Evolutionary conservation across 2,797 vertebrate species (phyloP).

Genomic region (Paratrypauchen microcephalus): DNA sequence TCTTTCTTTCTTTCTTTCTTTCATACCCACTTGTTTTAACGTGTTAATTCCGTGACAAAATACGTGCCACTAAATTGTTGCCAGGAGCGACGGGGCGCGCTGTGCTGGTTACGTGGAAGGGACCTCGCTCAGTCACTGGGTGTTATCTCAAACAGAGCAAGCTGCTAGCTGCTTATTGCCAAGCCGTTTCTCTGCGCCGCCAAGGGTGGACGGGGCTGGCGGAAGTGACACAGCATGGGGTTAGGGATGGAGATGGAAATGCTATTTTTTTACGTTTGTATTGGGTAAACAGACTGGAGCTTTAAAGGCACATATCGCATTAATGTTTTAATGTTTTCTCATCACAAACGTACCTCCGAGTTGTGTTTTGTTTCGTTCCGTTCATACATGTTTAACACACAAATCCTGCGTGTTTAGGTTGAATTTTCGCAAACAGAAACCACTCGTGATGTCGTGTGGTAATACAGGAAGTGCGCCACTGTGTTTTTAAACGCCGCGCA

Average conservation of each 20-base stretch:
- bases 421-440: no score
- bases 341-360: no score
- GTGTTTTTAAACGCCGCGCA: no score
- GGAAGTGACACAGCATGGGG: conserved; percentile 15
- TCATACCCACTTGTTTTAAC: not conserved
- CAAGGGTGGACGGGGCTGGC: not conserved
- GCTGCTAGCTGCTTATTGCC: conserved; percentile 37
- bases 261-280: not conserved
- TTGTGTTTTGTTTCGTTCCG: no score
- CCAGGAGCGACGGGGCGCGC: conserved; percentile 4
- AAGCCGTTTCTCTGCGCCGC: conserved; percentile 8
- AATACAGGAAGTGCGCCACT: no score
- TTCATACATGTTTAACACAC: no score
- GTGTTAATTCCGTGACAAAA: conserved; percentile 28
- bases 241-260: conserved; percentile 19
- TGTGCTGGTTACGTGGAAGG: conserved; percentile 18
- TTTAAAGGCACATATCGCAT: not conserved
- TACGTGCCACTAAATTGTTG: conserved; percentile 4
- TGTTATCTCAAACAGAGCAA: conserved; percentile 41
- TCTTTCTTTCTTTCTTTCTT: not conserved
- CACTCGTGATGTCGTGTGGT: no score
- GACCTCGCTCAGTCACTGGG: conserved; percentile 17
- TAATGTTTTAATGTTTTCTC: no score
- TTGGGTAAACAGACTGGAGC: not conserved
- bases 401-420: no score